Evolutionary conservation across 2,797 vertebrate genomes (phyloP).

Genomic region (Amblyopsis hoosieri): DNA sequence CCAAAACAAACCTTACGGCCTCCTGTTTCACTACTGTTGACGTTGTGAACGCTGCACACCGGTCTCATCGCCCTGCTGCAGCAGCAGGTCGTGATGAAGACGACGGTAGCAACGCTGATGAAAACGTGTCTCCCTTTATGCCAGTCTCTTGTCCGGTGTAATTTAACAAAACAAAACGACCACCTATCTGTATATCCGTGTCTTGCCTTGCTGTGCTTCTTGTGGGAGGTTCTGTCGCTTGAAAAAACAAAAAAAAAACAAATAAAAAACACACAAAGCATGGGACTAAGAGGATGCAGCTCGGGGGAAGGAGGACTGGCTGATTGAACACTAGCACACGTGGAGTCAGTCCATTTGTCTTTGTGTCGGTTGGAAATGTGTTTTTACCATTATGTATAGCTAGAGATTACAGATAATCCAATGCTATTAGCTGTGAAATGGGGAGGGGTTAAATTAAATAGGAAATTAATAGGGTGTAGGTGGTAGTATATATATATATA

Average conservation of each 20-base stretch:
- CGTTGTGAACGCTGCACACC: constrained; percentile 10
- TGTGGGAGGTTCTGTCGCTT: constrained; percentile 56
- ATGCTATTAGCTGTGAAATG: constrained; percentile 45
- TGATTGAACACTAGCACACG: constrained; percentile 44
- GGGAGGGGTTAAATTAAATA: constrained; percentile 27
- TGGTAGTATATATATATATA: constrained; percentile 18
- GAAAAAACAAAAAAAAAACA: constrained; percentile 27
- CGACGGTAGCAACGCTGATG: constrained; percentile 11
- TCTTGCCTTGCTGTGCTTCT: constrained; percentile 68
- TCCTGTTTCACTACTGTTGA: constrained; percentile 14
- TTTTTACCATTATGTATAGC: constrained; percentile 67
- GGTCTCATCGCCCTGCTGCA: constrained; percentile 25
- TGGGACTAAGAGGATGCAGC: constrained; percentile 53
- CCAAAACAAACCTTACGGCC: constrained; percentile 40
- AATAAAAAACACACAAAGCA: constrained; percentile 36
- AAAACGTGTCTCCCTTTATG: constrained; percentile 53
- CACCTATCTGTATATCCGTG: constrained; percentile 50
- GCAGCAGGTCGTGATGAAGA: constrained; percentile 27
- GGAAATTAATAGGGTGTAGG: constrained; percentile 19
- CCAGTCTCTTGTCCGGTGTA: constrained; percentile 64
- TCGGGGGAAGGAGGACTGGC: background rate
- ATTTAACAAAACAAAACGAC: constrained; percentile 7
- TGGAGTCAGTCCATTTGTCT: constrained; percentile 51
- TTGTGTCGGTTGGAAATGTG: constrained; percentile 57
- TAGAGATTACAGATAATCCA: constrained; percentile 44